Percentiles rank a stretch among this genome's conserved stretches.
These are phyloP conservation scores for Tenualosa ilisha DNA, from an alignment of 2,797 vertebrate species.

Conservation along the genomic window DNA sequence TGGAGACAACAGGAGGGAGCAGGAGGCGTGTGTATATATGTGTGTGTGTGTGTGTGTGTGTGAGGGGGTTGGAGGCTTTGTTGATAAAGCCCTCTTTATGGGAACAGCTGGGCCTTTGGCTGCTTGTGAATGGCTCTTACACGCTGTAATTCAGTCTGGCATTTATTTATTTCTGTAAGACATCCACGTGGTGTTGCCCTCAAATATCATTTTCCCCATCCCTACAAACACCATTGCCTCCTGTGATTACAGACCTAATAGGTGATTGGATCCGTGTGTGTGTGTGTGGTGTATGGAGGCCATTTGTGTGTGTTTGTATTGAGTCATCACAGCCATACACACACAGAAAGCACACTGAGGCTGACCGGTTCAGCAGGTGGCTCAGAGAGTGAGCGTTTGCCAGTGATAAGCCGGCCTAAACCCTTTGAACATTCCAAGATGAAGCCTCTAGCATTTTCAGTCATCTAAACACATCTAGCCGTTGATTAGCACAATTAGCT, in stretches of 20 bases:
- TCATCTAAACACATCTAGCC: too few species aligned
- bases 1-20: conserved; percentile 4
- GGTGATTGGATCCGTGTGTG: background rate
- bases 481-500: background rate
- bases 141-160: conserved; percentile 36
- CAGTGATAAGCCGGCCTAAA: background rate
- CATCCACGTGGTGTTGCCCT: background rate
- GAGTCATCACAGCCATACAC: background rate
- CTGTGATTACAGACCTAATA: background rate
- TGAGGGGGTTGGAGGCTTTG: conserved; percentile 6
- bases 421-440: background rate
- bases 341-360: background rate
- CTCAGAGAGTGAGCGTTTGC: background rate
- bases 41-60: background rate
- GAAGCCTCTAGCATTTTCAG: background rate
- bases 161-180: conserved; percentile 45
- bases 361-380: too few species aligned
- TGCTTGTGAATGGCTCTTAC: conserved; percentile 16
- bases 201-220: background rate
- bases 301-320: too few species aligned
- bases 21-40: background rate
- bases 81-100: conserved; percentile 45
- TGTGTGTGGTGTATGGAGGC: background rate
- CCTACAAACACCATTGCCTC: background rate
- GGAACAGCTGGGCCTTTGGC: conserved; percentile 31